Base-by-base conservation (phyloP, 1,140 invertebrate genomes). In the Caerostris darwini region DNA sequence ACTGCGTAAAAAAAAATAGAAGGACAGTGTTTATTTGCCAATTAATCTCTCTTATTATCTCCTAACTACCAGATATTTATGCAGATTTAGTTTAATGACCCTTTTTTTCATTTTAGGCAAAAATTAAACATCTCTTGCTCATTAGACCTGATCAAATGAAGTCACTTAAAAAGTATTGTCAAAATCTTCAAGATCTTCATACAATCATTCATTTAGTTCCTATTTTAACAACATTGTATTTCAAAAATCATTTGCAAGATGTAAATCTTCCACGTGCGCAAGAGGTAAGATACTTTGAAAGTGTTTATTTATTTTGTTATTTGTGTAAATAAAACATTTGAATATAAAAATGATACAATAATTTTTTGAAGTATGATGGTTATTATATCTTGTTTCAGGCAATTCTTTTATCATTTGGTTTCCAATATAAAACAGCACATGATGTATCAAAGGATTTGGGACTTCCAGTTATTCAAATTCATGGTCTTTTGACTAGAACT, bases 121-220 rank as follows among this genome's bases (percentile, higher is more conserved):
- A n/a, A n/a, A n/a, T n/a, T n/a, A n/a, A n/a, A n/a, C n/a, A n/a
- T n/a, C n/a, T n/a, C n/a, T 96, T 97, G 0, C 96, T 98, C 95
- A 96, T 99, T 53, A 97, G 98, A 2, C 97, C 97, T 0, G 98
- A 99, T 95, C 99, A 99, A 96, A 95, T 99, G 59, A 97, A 98
- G 95, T 96, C 99, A 19, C 96, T 99, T 69, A 98, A 99, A 96
- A 97, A 98, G 95, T 99, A 99, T 96, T 97, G 98, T 50, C 97
- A 98, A 87, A 99, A 99, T 96, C 97, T 99, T 96, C 98, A 97
- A 3, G 99, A 99, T 96, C 98, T 99, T 96, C 98, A 99, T 95
- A 97, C 99, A 5, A 98, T 99, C 19, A 97, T 98, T 95, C 99
- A 99, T 96, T 96, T 99, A n/a, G 96, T 99, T 53, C 97, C 97